Base-by-base conservation (phyloP, 2,888 invertebrate species). In the Lapara coniferarum region DNA sequence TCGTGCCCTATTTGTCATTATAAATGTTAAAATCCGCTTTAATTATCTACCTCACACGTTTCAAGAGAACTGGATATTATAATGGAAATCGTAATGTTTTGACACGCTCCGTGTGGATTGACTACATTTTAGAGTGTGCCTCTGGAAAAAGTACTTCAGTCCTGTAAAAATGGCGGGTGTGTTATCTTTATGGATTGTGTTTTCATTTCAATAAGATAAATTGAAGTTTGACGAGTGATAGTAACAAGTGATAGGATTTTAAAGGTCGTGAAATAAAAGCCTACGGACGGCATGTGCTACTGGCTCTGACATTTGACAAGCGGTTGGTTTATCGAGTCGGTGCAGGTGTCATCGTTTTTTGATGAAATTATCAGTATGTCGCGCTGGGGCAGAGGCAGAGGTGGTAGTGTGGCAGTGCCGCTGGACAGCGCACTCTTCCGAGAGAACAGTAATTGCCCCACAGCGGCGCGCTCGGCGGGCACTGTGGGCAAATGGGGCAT, bases 401-500 rank as follows among this genome's bases (percentile, higher is more conserved):
- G 92, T 80, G 92, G 94, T 88, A 95, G 95, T 84, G 95, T 95
- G 82, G 95, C 95, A 77, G 94, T 94, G 82, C 95, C 95, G 78
- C 89, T 95, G 89, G 95, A 95, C 81, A 95, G 95, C 83, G 95
- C 95, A 76, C 91, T 95, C 71, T 95, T 95, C 85, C 94, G 95
- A 83, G 95, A 97, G 86, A 97, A 97, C 87, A 97, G 96, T 86
- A 98, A 97, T 88, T 96, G 97, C 81, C 98, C 98, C 10, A 96
- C 97, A 68, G 98, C 98, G 69, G 97, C 98, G 68, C 96, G 97
- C 77, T 98, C 98, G 49, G 97, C 98, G 77, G 98, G 98, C 74
- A 97, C 97, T 51, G 97, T 98, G 77, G 98, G 98, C 78, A 97
- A 98, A 94, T 98, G 98, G 98, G 98, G 98, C 78, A 97, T 97